A percentile compares a stretch with the other conserved stretches of the same genome.
Evolutionary conservation across 1,140 invertebrate genomes (phyloP).

Genomic region (Ridgeia piscesae): DNA sequence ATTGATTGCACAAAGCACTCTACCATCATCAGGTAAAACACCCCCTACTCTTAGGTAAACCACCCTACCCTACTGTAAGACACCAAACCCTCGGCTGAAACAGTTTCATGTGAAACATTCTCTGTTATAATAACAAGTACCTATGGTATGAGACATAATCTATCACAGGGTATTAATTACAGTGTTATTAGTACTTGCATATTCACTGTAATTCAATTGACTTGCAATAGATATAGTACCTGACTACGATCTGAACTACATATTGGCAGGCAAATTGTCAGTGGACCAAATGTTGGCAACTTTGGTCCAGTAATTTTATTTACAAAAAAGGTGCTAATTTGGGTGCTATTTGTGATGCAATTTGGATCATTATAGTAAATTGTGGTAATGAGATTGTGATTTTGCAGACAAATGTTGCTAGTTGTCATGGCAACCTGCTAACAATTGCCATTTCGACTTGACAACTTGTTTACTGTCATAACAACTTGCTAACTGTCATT

Average conservation of each 20-base stretch:
- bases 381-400: not conserved
- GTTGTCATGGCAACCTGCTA: not conserved
- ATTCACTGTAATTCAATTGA: not conserved
- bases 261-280: not conserved
- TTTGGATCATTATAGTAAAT: not conserved
- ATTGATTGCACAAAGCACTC: not conserved
- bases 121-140: not conserved
- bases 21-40: not conserved
- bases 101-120: not conserved
- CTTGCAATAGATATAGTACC: not conserved
- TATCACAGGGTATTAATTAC: not conserved
- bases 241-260: not conserved
- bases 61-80: not conserved
- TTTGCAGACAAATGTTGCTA: not conserved
- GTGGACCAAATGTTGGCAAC: not conserved
- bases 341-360: not conserved
- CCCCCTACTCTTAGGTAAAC: not conserved
- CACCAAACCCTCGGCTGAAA: no score
- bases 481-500: not conserved
- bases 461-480: not conserved
- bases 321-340: not conserved
- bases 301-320: slow-evolving; percentile 2
- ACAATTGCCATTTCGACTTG: no score
- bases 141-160: no score
- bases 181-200: not conserved